Evolutionary conservation across 2,113 vertebrate genomes (phyloP).

Genomic region (Mormyrus lacerda): DNA sequence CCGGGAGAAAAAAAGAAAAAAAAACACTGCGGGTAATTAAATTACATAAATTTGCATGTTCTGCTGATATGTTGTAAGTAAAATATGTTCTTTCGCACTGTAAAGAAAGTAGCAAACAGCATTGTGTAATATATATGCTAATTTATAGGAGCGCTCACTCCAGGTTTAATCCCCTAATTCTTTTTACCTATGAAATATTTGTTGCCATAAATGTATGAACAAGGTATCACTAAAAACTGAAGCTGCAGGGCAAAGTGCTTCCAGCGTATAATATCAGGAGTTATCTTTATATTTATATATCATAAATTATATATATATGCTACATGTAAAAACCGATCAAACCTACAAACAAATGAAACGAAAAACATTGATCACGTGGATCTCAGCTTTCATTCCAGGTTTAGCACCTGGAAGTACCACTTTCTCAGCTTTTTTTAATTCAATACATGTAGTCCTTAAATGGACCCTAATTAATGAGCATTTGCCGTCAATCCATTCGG

Average conservation of each 20-base stretch:
- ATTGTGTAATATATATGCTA: slow-evolving; percentile 78
- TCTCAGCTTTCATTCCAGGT: not conserved
- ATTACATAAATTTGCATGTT: slow-evolving; percentile 44
- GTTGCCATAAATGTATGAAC: slow-evolving; percentile 61
- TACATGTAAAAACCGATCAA: slow-evolving; percentile 43
- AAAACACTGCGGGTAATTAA: slow-evolving; percentile 59
- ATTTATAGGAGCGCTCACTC: slow-evolving; percentile 68
- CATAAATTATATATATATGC: not conserved
- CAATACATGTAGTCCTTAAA: not conserved
- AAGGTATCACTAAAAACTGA: slow-evolving; percentile 56
- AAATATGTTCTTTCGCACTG: slow-evolving; percentile 64
- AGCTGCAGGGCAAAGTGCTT: slow-evolving; percentile 57
- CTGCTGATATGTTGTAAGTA: slow-evolving; percentile 65
- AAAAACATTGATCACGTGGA: not conserved
- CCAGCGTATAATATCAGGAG: slow-evolving; percentile 53
- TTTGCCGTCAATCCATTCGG: not conserved
- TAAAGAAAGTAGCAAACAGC: slow-evolving; percentile 66
- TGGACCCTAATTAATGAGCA: not conserved
- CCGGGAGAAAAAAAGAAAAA: slow-evolving; percentile 11
- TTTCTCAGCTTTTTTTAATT: not conserved
- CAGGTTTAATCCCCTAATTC: slow-evolving; percentile 64
- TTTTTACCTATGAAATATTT: slow-evolving; percentile 68
- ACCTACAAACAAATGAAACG: slow-evolving; percentile 43
- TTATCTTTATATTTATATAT: slow-evolving; percentile 48
- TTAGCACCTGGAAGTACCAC: slow-evolving; percentile 4